Conservation (phyloP, 2,113 vertebrate species). For the Mesoclemmys tuberculata region DNA sequence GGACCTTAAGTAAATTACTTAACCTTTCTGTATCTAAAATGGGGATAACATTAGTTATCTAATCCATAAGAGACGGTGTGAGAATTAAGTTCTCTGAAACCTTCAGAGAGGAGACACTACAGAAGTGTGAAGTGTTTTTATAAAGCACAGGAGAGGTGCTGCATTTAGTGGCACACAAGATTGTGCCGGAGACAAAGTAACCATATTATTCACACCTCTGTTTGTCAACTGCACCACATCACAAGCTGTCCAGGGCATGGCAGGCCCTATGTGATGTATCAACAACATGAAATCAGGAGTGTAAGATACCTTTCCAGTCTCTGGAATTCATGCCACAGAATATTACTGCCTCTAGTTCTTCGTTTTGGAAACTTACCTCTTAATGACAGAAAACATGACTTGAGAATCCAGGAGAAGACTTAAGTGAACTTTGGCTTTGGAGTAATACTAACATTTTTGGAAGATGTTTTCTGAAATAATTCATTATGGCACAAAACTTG, state of each 20-base stretch:
- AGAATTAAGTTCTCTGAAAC: neutral
- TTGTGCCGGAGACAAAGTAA: neutral
- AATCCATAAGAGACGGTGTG: neutral
- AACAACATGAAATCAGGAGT: accelerated
- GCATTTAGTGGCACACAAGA: neutral
- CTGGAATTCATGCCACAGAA: neutral
- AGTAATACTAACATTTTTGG: accelerated
- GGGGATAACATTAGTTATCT: neutral
- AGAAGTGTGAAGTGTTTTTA: neutral
- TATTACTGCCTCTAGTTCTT: neutral
- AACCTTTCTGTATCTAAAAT: neutral
- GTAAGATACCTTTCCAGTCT: neutral
- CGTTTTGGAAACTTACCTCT: neutral
- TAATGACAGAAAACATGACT: neutral
- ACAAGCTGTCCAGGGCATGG: neutral
- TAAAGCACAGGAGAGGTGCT: neutral
- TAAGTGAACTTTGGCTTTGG: neutral
- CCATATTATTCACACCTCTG: accelerated
- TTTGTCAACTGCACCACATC: neutral
- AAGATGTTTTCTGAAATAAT: neutral
- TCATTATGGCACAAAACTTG: neutral
- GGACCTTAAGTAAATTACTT: neutral
- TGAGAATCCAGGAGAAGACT: neutral
- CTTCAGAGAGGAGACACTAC: neutral
- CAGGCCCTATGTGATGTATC: neutral